A percentile compares a stretch with the other conserved stretches of the same genome.
These are phyloP conservation scores for Drosophila mojavensis DNA, from an alignment of 1,140 invertebrate species.

Conservation along the genomic window DNA sequence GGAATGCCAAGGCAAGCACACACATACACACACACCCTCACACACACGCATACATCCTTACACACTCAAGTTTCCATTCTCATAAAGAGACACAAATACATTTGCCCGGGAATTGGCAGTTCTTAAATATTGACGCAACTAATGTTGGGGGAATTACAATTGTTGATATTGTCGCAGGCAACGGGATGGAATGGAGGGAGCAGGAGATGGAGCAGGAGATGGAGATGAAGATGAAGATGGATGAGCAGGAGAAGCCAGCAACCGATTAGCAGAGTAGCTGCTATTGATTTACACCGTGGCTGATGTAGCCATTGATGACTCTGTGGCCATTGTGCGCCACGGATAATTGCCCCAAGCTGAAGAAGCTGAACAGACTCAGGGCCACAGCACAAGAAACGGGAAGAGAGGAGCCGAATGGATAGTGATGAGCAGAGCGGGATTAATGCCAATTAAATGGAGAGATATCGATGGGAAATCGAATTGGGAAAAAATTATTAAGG, in stretches of 20 bases:
- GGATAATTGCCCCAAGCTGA: constrained; percentile 58
- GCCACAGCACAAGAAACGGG: too few species aligned
- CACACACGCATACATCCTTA: constrained; percentile 12
- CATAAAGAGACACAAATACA: neutral
- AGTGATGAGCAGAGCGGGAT: too few species aligned
- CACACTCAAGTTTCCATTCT: constrained; percentile 8
- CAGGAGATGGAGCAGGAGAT: neutral
- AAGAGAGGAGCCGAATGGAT: too few species aligned
- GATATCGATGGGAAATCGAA: too few species aligned
- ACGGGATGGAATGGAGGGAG: constrained; percentile 9
- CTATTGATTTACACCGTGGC: constrained; percentile 27
- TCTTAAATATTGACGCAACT: constrained; percentile 62
- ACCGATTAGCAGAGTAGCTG: constrained; percentile 23
- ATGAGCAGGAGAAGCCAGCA: constrained; percentile 17
- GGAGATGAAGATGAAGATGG: constrained; percentile 1
- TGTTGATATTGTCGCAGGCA: constrained; percentile 11
- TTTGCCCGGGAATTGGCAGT: constrained; percentile 15
- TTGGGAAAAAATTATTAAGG: too few species aligned
- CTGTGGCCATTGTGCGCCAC: constrained; percentile 13
- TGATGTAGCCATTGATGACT: constrained; percentile 15
- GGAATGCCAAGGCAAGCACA: constrained; percentile 52
- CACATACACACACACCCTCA: constrained; percentile 27
- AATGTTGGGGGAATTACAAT: constrained; percentile 39
- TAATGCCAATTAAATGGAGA: too few species aligned
- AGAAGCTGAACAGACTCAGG: neutral